Evolutionary conservation across 2,888 invertebrate species (phyloP).

Genomic region (Patella depressa): DNA sequence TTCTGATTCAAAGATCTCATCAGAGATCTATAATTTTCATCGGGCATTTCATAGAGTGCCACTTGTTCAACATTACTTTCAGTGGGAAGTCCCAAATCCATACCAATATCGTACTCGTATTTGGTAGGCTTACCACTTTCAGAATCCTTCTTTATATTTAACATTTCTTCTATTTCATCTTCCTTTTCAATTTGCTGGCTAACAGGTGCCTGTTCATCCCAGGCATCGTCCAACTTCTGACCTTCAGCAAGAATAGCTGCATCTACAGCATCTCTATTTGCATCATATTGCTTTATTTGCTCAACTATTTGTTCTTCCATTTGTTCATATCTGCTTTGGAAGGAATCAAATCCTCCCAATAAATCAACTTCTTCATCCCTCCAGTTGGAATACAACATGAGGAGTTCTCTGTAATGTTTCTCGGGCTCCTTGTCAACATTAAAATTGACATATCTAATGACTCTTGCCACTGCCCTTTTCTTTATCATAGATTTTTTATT

Average conservation of each 20-base stretch:
- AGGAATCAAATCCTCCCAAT: not conserved
- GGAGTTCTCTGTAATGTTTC: slow-evolving; percentile 52
- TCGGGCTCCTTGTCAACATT: slow-evolving; percentile 41
- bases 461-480: slow-evolving; percentile 8
- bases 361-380: slow-evolving; percentile 47
- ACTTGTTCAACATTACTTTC: slow-evolving; percentile 19
- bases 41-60: slow-evolving; percentile 29
- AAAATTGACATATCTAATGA: slow-evolving; percentile 42
- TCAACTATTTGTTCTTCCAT: slow-evolving; percentile 21
- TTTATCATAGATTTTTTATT: slow-evolving; percentile 17
- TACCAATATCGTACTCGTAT: slow-evolving; percentile 36
- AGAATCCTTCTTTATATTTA: not conserved
- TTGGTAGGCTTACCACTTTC: slow-evolving; percentile 22
- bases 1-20: slow-evolving; percentile 35
- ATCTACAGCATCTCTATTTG: slow-evolving; percentile 29
- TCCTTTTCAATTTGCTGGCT: not conserved
- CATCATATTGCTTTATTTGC: slow-evolving; percentile 29
- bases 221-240: slow-evolving; percentile 32
- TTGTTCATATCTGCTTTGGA: not conserved
- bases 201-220: slow-evolving; percentile 31
- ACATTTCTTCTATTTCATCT: not conserved
- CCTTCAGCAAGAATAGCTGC: slow-evolving; percentile 24
- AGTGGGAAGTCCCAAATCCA: slow-evolving; percentile 33
- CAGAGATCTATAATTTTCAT: slow-evolving; percentile 34
- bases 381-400: slow-evolving; percentile 52